Percentiles rank a stretch among this genome's conserved stretches.
Evolutionary conservation across 1,140 invertebrate species (phyloP).

Genomic region (Macrobrachium rosenbergii): DNA sequence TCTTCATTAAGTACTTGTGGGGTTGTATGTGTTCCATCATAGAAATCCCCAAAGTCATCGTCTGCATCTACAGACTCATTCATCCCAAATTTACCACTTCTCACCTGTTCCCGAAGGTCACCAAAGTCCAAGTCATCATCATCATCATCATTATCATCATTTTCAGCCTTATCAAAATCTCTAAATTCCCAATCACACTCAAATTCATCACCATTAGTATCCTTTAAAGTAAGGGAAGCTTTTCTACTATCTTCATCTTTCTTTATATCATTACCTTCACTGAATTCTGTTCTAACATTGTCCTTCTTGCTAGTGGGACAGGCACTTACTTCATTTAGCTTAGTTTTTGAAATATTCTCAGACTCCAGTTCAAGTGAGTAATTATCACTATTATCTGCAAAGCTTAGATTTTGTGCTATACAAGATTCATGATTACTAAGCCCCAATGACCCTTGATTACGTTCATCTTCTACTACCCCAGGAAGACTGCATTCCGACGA

Average conservation of each 20-base stretch:
- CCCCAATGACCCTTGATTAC: too few relatives aligned
- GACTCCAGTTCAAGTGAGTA: too few relatives aligned
- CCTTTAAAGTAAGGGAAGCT: not conserved
- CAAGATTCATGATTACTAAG: too few relatives aligned
- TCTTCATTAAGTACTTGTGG: not conserved
- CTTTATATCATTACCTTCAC: not conserved
- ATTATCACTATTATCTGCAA: too few relatives aligned
- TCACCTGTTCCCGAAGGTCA: constrained; percentile 38
- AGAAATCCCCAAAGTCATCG: constrained; percentile 39
- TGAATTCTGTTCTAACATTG: not conserved
- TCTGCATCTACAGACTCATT: not conserved
- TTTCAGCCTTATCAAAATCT: constrained; percentile 35
- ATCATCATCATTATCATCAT: constrained; percentile 43
- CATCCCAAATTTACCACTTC: constrained; percentile 34
- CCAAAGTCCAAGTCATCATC: constrained; percentile 56
- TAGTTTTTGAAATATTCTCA: not conserved
- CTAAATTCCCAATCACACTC: constrained; percentile 25
- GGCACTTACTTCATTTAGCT: not conserved
- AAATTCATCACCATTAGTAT: constrained; percentile 8
- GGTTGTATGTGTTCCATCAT: not conserved
- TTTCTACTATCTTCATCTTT: constrained; percentile 11
- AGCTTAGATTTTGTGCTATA: too few relatives aligned
- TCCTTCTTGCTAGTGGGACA: not conserved
- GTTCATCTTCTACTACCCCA: too few relatives aligned
- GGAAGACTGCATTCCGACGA: too few relatives aligned